Percentiles rank a stretch among this genome's conserved stretches.
phyloP scores from a whole-genome alignment of 2,888 invertebrate genomes.

The Cynaeus angustus region DNA sequence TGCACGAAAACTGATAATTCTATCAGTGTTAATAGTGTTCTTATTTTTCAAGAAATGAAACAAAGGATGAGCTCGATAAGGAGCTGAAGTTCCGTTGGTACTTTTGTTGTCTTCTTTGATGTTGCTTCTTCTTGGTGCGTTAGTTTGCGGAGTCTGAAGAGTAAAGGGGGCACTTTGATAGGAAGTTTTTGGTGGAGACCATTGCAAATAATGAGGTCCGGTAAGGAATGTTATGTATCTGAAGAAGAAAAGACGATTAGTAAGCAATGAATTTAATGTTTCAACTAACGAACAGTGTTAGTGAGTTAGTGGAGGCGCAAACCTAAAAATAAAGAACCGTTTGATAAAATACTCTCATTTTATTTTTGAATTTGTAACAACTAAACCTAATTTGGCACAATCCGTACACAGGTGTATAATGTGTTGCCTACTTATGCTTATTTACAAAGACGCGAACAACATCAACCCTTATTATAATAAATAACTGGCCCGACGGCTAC shows the following conservation, averaged over 20 bases:
- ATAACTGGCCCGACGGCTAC: slow-evolving; percentile 85
- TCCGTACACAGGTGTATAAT: slow-evolving; percentile 11
- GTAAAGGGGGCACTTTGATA: slow-evolving; percentile 34
- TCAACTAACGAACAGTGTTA: too few relatives aligned
- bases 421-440: slow-evolving; percentile 30
- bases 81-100: slow-evolving; percentile 54
- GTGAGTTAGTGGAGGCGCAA: too few relatives aligned
- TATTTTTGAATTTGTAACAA: too few relatives aligned
- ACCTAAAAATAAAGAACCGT: too few relatives aligned
- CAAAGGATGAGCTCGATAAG: slow-evolving; percentile 66
- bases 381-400: slow-evolving; percentile 8
- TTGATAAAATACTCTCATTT: too few relatives aligned
- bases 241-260: slow-evolving; percentile 52
- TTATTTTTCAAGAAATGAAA: slow-evolving; percentile 65
- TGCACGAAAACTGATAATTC: slow-evolving; percentile 61
- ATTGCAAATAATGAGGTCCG: slow-evolving; percentile 57
- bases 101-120: slow-evolving; percentile 45
- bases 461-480: slow-evolving; percentile 74
- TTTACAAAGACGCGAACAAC: neutral
- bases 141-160: too few relatives aligned
- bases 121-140: too few relatives aligned
- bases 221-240: slow-evolving; percentile 56
- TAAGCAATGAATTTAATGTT: neutral
- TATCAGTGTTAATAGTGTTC: slow-evolving; percentile 61
- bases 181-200: slow-evolving; percentile 51